Percentiles rank a stretch among this genome's conserved stretches.
These are phyloP conservation scores for Leptatherina wallacei DNA, from an alignment of 2,797 vertebrate genomes.

Conservation along the genomic window DNA sequence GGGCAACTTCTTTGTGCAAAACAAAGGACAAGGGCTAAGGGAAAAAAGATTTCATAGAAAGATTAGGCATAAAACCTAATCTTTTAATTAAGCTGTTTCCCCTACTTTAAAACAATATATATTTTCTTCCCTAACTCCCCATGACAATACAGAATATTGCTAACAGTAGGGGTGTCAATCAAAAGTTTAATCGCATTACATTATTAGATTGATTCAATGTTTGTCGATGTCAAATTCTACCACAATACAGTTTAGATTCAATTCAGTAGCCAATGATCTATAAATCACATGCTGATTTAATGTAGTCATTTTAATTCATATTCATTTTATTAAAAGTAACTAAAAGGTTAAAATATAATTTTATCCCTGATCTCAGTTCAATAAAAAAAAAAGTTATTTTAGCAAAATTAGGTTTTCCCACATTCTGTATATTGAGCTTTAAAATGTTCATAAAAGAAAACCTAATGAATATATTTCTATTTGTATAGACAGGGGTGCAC, in stretches of 20 bases:
- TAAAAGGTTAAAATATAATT: background rate
- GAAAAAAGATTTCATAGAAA: background rate
- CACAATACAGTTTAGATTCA: background rate
- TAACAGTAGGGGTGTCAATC: background rate
- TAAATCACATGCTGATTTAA: background rate
- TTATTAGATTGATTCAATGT: background rate
- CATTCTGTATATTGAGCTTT: too few relatives aligned
- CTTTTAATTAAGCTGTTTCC: background rate
- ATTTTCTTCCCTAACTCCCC: background rate
- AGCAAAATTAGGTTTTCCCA: too few relatives aligned
- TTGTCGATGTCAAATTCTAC: background rate
- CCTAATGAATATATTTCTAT: too few relatives aligned
- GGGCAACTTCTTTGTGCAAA: background rate
- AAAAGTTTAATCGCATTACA: background rate
- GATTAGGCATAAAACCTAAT: background rate
- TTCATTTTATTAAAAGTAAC: background rate
- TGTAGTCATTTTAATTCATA: background rate
- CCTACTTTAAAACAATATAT: background rate
- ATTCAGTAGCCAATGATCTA: background rate
- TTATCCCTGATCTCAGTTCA: too few relatives aligned
- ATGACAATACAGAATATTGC: background rate
- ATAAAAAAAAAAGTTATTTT: background rate
- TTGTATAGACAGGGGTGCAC: too few relatives aligned
- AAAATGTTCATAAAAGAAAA: too few relatives aligned
- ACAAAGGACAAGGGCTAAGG: background rate